Evolutionary conservation across 2,113 vertebrate species (phyloP), one percentile per base, ranked within the genome.

Genomic region (Loxodonta africana): DNA sequence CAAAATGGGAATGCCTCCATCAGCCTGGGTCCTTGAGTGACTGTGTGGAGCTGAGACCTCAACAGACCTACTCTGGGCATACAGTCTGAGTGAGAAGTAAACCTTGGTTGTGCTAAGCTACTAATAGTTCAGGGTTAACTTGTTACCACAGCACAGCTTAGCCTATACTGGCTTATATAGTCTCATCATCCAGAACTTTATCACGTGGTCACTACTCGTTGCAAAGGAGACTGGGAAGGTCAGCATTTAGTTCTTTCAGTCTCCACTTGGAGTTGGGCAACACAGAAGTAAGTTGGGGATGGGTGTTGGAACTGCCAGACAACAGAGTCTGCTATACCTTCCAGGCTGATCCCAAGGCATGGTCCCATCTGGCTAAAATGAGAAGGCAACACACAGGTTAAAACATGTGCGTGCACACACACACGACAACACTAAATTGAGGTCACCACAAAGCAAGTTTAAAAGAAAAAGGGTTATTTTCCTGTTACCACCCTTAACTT

Each of bases 31-130:
- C 37, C 69, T 65, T 3, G 37, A 1, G 44, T 26, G 41, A 10
- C 46, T 3, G 0, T 8, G 17, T 67, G 85, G 41, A 53, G 5
- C 33, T 18, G 26, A 85, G 63, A 26, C 15, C n/a, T 17, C 12
- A 7, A 0, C 4, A 76, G 94, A 33, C 1, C 23, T 44, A 28
- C 2, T 1, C 0, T 20, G 26, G 11, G 2, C 8, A 0, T 0
- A 3, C 6, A 7, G 5, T 26, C 0, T 26, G 26, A 2, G 2
- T 53, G 41, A 33, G 28, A 9, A 76, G n/a, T 8, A 21, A 11
- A 10, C 12, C 62, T 25, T 6, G 67, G 9, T 0, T 23, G 37
- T 2, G 11, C 74, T 46, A 26, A 53, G 11, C 71, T 53, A 1
- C 65, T 2, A 41, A n/a, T 11, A 6, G 6, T 41, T 10, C n/a